Base-by-base conservation (phyloP, 2,888 invertebrate species). In the Hydriomena furcata region DNA sequence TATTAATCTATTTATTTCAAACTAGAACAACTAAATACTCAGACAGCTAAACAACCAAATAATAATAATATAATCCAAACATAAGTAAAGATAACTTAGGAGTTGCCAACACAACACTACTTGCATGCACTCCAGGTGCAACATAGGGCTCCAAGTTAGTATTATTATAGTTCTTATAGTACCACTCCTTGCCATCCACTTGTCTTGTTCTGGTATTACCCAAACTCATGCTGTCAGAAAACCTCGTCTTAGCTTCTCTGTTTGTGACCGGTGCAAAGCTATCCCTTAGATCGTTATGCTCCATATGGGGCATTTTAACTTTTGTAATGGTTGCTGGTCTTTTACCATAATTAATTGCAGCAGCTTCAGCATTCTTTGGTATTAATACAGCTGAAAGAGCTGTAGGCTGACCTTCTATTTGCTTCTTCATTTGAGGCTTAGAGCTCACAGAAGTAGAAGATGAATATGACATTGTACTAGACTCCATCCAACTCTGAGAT, bases 131-230 rank as follows among this genome's bases (percentile, higher is more conserved):
- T 36, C 80, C 85, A 23, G 91, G 90, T 55, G 83, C 88, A 52
- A 91, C 70, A 63, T 89, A 91, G 1, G 91, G 89, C 59, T 88
- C 80, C 61, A 91, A 66, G 66, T 88, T 82, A 17, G 89, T 92
- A 67, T 93, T 93, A 75, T 95, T 95, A 72, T 97, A 97, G 77
- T 96, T 96, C 60, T 94, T 94, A 76, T 95, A 97, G 79, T 97
- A 97, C 97, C 97, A 97, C 63, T 94, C 94, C 83, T 94, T 94
- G 37, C 92, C 89, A 57, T 91, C 91, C 7, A 85, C 82, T 60
- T 82, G 76, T 63, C 76, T 82, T 17, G 82, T 80, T 57, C 91
- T 92, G 25, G 91, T 88, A 32, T 76, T 89, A 49, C 75, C 82
- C 11, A 84, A 76, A 37, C 76, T 82, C 40, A 71, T 73, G 40